These are phyloP conservation scores for Allobates femoralis DNA, from an alignment of 2,797 vertebrate genomes.

Conservation along the genomic window DNA sequence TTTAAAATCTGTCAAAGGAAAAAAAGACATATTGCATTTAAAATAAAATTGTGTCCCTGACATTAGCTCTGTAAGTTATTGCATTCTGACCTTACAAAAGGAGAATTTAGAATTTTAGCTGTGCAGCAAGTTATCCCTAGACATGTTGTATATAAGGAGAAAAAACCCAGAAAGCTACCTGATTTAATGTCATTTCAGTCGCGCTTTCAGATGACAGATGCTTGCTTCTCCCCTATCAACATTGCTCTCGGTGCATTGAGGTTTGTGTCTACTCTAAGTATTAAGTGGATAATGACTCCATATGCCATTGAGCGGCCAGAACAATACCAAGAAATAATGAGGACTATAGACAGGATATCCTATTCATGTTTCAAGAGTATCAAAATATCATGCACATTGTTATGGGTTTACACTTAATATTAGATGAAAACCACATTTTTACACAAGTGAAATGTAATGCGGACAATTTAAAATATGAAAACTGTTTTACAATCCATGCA, in stretches of 20 bases:
- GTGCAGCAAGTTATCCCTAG: slow-evolving; percentile 52
- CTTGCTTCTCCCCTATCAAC: slow-evolving; percentile 52
- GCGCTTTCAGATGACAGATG: slow-evolving; percentile 63
- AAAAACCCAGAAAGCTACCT: slow-evolving; percentile 45
- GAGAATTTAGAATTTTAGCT: slow-evolving; percentile 51
- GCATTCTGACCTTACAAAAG: slow-evolving; percentile 46
- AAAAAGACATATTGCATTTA: neutral
- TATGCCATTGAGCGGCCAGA: slow-evolving; percentile 65
- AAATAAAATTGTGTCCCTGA: slow-evolving; percentile 44
- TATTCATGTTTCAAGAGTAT: slow-evolving; percentile 59
- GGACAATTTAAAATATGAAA: neutral
- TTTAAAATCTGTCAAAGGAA: neutral
- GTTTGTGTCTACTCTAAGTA: slow-evolving; percentile 61
- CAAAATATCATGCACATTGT: slow-evolving; percentile 48
- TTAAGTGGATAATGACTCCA: slow-evolving; percentile 71
- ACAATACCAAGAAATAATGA: slow-evolving; percentile 63
- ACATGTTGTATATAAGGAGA: slow-evolving; percentile 41
- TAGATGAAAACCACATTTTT: slow-evolving; percentile 17
- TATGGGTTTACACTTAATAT: slow-evolving; percentile 8
- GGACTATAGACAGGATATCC: slow-evolving; percentile 63
- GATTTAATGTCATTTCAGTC: slow-evolving; percentile 49
- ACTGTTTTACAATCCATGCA: neutral
- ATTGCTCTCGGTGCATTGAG: slow-evolving; percentile 44
- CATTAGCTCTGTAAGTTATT: slow-evolving; percentile 33
- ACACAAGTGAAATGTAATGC: slow-evolving; percentile 12